Base-by-base conservation (phyloP, 2,113 vertebrate species). In the Rhinopithecus roxellana region DNA sequence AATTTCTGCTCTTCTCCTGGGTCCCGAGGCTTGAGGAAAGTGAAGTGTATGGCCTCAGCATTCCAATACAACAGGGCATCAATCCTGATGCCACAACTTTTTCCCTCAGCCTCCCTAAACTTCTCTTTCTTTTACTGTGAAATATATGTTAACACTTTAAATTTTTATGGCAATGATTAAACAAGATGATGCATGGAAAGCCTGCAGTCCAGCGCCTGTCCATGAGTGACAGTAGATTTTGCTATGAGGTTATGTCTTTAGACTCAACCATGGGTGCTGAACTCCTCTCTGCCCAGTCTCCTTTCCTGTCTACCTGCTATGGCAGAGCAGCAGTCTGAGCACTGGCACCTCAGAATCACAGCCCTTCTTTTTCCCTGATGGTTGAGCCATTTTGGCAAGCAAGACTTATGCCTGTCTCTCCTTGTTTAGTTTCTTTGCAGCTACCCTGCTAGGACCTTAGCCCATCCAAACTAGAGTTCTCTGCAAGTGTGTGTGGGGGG, bases 1-100 rank as follows among this genome's bases (percentile, higher is more conserved):
- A 10, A 2, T 1, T 4, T 74, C 16, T 40, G 14, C 18, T 16
- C 11, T 1, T 57, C 18, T 4, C 4, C 35, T 2, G 4, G 67
- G 6, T 10, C 20, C 69, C 13, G 6, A 61, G 11, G 8, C 20
- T 52, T 25, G 38, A 69, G 52, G 5, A 5, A 27, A 64, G 43
- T 50, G 59, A 59, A n/a, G 30, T 10, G 23, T 27, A 6, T 38
- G 3, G 17, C 2, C 2, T 48, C 13, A 57, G 22, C 13, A 55
- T 13, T 27, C 13, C 38, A 32, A 6, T 14, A 13, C 17, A 74
- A 12, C 11, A 83, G 43, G 64, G 22, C 74, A 18, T 69, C 23
- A 30, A 4, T 82, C 20, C 7, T 86, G 1, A 3, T 30, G 30
- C 1, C 17, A 17, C 30, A 70, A 8, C 1, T 77, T 18, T 52